These are phyloP conservation scores for Xestia rhomboidea DNA, from an alignment of 2,888 invertebrate species.

Conservation along the genomic window DNA sequence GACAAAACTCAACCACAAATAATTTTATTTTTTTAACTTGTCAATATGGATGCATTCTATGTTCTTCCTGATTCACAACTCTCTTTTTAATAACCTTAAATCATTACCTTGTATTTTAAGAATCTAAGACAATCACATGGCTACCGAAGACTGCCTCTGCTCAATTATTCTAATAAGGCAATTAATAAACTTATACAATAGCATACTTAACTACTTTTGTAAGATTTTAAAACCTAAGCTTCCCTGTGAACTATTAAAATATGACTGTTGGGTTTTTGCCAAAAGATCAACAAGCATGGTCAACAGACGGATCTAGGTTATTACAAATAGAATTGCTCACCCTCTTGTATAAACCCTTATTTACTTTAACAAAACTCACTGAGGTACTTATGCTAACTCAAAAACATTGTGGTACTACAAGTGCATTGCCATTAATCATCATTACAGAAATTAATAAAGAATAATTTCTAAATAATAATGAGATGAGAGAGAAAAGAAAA, in stretches of 20 bases:
- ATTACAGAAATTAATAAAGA: background rate
- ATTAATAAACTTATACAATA: background rate
- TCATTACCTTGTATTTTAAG: too few relatives aligned
- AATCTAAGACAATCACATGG: too few relatives aligned
- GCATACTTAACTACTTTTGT: background rate
- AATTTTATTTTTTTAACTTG: conserved; percentile 1
- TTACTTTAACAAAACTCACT: background rate
- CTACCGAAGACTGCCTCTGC: background rate
- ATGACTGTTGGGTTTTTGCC: background rate
- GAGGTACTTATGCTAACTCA: too few relatives aligned
- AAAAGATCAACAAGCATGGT: background rate
- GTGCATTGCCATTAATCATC: background rate
- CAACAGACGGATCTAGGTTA: background rate
- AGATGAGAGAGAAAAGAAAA: background rate
- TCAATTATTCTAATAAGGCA: background rate
- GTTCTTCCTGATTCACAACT: background rate
- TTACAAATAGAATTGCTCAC: background rate
- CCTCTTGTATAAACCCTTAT: background rate
- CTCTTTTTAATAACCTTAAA: conserved; percentile 18
- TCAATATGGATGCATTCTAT: background rate
- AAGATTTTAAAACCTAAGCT: background rate
- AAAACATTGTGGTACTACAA: background rate
- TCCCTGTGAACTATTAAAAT: too few relatives aligned
- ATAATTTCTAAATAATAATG: background rate
- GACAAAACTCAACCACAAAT: background rate